A percentile compares a stretch with the other conserved stretches of the same genome.
phyloP scores from a whole-genome alignment of 1,140 invertebrate species.

The Brachionus koreanus region DNA sequence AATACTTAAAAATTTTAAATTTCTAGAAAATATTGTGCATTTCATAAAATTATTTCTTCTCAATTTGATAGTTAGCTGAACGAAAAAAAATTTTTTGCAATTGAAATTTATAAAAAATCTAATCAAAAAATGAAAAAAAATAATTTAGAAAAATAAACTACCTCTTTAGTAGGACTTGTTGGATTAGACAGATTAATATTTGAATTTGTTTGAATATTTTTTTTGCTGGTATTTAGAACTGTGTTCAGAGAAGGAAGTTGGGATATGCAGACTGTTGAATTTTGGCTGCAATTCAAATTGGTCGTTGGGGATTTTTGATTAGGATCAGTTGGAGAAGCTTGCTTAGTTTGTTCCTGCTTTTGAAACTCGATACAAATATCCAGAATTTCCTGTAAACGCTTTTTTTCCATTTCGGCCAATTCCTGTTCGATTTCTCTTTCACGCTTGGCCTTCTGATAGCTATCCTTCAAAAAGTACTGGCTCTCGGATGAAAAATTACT shows the following conservation, averaged over 20 bases:
- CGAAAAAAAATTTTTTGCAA: too few relatives aligned
- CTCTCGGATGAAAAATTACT: neutral
- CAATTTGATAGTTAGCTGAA: too few relatives aligned
- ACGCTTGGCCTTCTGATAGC: constrained; percentile 3
- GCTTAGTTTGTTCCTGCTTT: neutral
- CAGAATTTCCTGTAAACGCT: constrained; percentile 37
- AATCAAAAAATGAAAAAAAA: neutral
- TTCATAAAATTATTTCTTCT: too few relatives aligned
- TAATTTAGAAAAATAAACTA: neutral
- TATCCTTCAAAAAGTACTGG: neutral
- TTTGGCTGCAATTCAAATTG: neutral
- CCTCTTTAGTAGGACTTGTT: neutral
- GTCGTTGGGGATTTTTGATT: neutral
- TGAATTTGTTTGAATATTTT: neutral
- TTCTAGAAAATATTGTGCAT: too few relatives aligned
- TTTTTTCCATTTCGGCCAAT: constrained; percentile 42
- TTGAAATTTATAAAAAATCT: too few relatives aligned
- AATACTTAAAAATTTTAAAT: too few relatives aligned
- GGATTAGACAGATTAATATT: neutral
- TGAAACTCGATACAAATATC: constrained; percentile 42
- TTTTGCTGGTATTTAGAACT: neutral
- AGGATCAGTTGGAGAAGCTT: neutral
- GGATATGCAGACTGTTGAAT: neutral
- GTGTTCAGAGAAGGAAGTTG: neutral
- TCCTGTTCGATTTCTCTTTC: constrained; percentile 31